Conservation (phyloP, 2,113 vertebrate genomes). For the Ochotona curzoniae region DNA sequence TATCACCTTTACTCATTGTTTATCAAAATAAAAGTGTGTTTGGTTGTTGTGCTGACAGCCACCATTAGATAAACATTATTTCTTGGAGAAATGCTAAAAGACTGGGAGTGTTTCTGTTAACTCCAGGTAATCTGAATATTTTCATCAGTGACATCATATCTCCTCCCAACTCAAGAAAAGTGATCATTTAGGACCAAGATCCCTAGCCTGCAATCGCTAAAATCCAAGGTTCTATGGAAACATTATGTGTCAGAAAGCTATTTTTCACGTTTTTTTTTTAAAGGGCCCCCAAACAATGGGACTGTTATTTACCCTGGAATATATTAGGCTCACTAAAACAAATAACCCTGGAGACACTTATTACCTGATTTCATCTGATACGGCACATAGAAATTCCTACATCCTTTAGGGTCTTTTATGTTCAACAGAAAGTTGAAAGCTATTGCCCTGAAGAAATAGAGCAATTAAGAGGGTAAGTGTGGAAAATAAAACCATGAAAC, state of each 20-base stretch:
- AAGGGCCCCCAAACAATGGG: not conserved
- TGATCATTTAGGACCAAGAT: not conserved
- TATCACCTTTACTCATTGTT: not conserved
- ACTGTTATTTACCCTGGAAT: not conserved
- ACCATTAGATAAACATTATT: not conserved
- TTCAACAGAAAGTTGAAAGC: conserved; percentile 14
- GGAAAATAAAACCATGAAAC: not conserved
- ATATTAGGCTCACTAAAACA: not conserved
- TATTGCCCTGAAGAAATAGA: not conserved
- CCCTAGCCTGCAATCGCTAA: not conserved
- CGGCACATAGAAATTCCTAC: not conserved
- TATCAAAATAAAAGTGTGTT: not conserved
- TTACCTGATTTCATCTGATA: not conserved
- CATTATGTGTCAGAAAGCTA: not conserved
- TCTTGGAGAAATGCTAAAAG: not conserved
- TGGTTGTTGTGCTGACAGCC: not conserved
- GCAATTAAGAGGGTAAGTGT: not conserved
- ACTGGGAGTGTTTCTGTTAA: not conserved
- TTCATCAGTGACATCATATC: not conserved
- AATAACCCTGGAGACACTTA: not conserved
- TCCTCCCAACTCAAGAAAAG: not conserved
- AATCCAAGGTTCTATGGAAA: not conserved
- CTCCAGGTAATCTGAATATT: conserved; percentile 27
- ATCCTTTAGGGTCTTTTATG: not conserved
- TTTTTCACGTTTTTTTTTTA: conserved; percentile 46